Evolutionary conservation across 2,888 invertebrate genomes (phyloP).

Genomic region (Atethmia centrago): DNA sequence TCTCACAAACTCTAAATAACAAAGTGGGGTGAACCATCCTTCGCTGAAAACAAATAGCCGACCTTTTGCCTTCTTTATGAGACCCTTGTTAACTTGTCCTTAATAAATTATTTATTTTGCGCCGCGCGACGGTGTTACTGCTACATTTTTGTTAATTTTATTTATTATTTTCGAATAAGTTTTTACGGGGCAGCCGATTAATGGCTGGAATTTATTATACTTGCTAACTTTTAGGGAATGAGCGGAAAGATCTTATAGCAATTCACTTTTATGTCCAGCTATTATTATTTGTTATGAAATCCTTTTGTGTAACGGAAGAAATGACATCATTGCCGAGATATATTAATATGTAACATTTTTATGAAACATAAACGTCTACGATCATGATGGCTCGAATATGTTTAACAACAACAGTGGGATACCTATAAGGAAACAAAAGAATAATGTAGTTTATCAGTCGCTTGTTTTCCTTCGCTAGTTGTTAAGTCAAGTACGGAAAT

Average conservation of each 20-base stretch:
- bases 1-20: slow-evolving; percentile 86
- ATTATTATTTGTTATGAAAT: slow-evolving; percentile 45
- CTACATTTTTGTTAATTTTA: slow-evolving; percentile 83
- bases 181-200: slow-evolving; percentile 71
- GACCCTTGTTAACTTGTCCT: slow-evolving; percentile 90
- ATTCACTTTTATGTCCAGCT: slow-evolving; percentile 56
- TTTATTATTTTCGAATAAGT: slow-evolving; percentile 84
- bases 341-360: slow-evolving; percentile 41
- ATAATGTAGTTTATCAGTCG: slow-evolving; percentile 22
- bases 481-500: slow-evolving; percentile 49
- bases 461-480: slow-evolving; percentile 38
- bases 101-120: slow-evolving; percentile 90
- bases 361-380: slow-evolving; percentile 31
- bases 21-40: slow-evolving; percentile 86
- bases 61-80: slow-evolving; percentile 90
- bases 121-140: slow-evolving; percentile 76
- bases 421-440: slow-evolving; percentile 29
- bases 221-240: slow-evolving; percentile 66
- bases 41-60: slow-evolving; percentile 89
- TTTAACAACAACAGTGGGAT: slow-evolving; percentile 4
- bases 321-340: slow-evolving; percentile 25
- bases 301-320: slow-evolving; percentile 30
- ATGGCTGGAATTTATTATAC: slow-evolving; percentile 70
- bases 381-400: slow-evolving; percentile 23
- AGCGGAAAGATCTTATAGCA: slow-evolving; percentile 62